A percentile compares a stretch with the other conserved stretches of the same genome.
Conservation (phyloP, 2,797 vertebrate genomes). For the Scolopax bukidnonensis region DNA sequence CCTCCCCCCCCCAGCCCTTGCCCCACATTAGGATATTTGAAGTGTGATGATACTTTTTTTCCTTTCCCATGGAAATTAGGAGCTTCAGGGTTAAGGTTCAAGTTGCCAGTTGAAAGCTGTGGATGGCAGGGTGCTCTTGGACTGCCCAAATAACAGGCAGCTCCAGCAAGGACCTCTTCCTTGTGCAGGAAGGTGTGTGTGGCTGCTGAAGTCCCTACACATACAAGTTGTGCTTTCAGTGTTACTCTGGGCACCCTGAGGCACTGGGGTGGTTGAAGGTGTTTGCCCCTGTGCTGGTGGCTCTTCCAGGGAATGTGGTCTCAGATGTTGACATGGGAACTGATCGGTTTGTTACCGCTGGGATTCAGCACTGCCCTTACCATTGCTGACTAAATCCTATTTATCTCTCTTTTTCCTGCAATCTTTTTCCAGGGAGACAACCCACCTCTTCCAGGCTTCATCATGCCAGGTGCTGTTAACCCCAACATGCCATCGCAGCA, state of each 20-base stretch:
- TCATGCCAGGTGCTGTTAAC: constrained; percentile 76
- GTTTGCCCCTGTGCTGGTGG: not conserved
- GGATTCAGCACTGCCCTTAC: not conserved
- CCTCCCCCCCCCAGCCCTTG: not conserved
- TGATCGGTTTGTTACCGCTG: not conserved
- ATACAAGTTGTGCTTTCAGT: not conserved
- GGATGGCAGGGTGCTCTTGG: not conserved
- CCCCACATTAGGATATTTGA: not conserved
- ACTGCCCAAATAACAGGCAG: not conserved
- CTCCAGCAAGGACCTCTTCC: not conserved
- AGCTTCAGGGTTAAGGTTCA: not conserved
- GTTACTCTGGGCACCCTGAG: not conserved
- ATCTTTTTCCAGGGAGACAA: constrained; percentile 82
- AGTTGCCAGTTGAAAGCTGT: not conserved
- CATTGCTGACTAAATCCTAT: constrained; percentile 19
- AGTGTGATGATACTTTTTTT: not conserved
- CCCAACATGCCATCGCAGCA: constrained; percentile 61
- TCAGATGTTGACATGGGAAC: not conserved
- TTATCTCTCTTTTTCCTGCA: not conserved
- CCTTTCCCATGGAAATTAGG: not conserved
- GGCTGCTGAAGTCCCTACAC: not conserved
- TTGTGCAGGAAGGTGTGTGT: not conserved
- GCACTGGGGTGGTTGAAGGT: not conserved
- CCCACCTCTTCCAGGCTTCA: constrained; percentile 81
- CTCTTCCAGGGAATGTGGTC: not conserved